phyloP scores from a whole-genome alignment of 2,888 invertebrate species.

The Macropis europaea region DNA sequence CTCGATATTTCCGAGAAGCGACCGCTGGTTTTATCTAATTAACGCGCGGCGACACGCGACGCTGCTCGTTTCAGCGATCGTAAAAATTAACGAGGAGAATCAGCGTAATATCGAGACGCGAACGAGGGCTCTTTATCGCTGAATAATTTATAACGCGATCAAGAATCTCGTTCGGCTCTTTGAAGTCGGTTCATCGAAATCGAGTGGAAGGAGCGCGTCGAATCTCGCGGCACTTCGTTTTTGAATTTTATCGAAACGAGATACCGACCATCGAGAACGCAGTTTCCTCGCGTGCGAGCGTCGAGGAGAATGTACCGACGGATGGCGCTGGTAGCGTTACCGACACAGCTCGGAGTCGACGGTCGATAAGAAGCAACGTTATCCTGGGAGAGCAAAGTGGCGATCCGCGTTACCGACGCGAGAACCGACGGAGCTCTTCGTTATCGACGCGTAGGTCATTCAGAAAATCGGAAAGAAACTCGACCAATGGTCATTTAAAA shows the following conservation, averaged over 20 bases:
- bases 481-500: no score
- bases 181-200: no score
- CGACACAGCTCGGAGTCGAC: no score
- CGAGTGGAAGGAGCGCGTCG: no score
- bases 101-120: constrained; percentile 47
- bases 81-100: constrained; percentile 69
- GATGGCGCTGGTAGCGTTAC: background rate
- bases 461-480: background rate
- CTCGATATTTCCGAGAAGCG: constrained; percentile 67
- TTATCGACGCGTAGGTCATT: background rate
- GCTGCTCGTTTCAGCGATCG: constrained; percentile 45
- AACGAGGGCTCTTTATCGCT: background rate
- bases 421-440: background rate
- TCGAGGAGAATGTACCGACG: background rate
- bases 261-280: no score
- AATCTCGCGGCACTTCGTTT: no score
- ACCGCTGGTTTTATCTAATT: constrained; percentile 67
- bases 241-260: no score
- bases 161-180: background rate
- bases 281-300: no score
- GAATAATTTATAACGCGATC: no score
- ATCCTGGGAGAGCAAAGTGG: background rate
- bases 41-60: constrained; percentile 48
- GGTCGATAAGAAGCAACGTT: no score
- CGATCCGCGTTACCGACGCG: background rate